A percentile compares a stretch with the other conserved stretches of the same genome.
Evolutionary conservation across 2,113 vertebrate genomes (phyloP).

Genomic region (Scomber colias): DNA sequence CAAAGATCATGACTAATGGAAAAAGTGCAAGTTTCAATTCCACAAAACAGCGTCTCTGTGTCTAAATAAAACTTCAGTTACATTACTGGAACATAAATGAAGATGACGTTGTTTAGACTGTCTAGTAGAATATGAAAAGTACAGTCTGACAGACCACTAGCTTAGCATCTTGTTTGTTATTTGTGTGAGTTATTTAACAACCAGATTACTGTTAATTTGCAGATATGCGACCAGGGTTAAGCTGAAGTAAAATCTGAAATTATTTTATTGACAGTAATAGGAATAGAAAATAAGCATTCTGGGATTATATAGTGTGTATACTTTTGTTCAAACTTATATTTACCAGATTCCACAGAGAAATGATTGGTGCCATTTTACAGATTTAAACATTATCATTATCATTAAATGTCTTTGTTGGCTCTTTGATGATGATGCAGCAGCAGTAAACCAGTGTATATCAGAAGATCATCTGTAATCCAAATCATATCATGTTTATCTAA

Average conservation of each 20-base stretch:
- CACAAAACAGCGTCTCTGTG: no score
- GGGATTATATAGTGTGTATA: background rate
- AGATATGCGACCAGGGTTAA: no score
- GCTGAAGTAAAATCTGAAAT: background rate
- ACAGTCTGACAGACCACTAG: no score
- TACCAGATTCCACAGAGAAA: background rate
- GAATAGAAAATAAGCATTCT: background rate
- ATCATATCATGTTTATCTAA: constrained; percentile 40
- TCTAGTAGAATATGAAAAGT: no score
- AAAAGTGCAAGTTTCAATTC: no score
- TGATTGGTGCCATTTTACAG: background rate
- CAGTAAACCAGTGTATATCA: background rate
- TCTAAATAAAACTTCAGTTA: no score
- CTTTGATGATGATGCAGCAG: constrained; percentile 7
- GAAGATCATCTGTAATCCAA: constrained; percentile 9
- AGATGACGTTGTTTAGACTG: no score
- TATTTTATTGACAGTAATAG: background rate
- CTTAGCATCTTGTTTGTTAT: no score
- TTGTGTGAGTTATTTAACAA: no score
- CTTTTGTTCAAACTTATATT: constrained; percentile 18
- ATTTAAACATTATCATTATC: background rate
- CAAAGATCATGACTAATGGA: no score
- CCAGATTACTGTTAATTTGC: no score
- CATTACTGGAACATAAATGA: no score
- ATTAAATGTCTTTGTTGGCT: background rate